Base-by-base conservation (phyloP, 1,140 invertebrate genomes). In the Sarcophaga bullata region DNA sequence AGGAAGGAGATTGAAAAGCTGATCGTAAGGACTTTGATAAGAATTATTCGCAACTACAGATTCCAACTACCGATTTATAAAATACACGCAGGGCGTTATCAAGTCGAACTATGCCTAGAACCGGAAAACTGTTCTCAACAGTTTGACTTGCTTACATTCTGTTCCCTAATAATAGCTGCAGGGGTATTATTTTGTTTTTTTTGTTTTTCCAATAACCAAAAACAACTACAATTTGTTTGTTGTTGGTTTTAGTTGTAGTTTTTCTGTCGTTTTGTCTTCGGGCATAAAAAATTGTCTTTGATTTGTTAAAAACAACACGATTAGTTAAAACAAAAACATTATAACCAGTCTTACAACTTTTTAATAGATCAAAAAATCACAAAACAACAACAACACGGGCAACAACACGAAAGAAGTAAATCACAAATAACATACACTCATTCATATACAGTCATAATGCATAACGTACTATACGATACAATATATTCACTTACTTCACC, bases 321-420 rank as follows among this genome's bases (percentile, higher is more conserved):
- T 8, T 68, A 62, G 58, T 58, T 58, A 15, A 17, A 68, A 68
- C 62, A 68, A 68, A 19, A 68, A 8, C 62, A 68, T 25, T 25
- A 68, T 68, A 68, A 68, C 62, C 62, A 68, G 62, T 68, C 62
- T 19, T 68, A 68, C 62, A 68, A 68, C 62, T 68, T 68, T 68
- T 68, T 68, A 68, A 68, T 68, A 68, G 62, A 68, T 68, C 62
- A 68, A 68, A 58, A 58, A 58, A 58, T 58, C 25, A 58, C 54
- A 58, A 58, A n/a, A n/a, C n/a, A n/a, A n/a, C n/a, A 6, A 58
- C 9, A 58, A 58, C 25, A 37, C 25, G 1, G n/a, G 4, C 25
- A 37, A 13, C 13, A 13, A 3, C 13, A 58, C 15, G 13, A 58
- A 58, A 58, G 25, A 58, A n/a, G 13, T n/a, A 58, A 58, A 58